Base-by-base conservation (phyloP, 2,888 invertebrate species). In the Gastracanthus pulcherrimus region DNA sequence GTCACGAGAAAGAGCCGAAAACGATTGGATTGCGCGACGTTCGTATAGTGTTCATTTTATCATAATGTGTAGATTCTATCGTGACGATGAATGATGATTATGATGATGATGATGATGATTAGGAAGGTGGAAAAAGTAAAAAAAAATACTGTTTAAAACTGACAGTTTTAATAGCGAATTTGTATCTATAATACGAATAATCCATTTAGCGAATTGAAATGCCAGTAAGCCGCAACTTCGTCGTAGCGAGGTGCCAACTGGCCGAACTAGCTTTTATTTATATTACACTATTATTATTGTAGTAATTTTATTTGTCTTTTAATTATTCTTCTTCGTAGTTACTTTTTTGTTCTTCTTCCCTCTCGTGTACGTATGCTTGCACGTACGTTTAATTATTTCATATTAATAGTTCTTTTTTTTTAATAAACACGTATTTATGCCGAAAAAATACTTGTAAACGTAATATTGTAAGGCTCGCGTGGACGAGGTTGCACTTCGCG, bases 121-220 rank as follows among this genome's bases (percentile, higher is more conserved):
- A 67, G 0, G n/a, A 1, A 45, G 13, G n/a, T 16, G 70, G 58
- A 62, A 83, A 77, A 67, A 77, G 58, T 74, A 80, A 80, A 84
- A 81, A 81, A 80, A 64, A 74, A 83, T 76, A 83, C 45, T 81
- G 48, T 70, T 70, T 76, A 66, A 76, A 81, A 77, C 72, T 77
- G 69, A 81, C 67, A 81, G 58, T 72, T 81, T 81, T 81, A 81
- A 81, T 81, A 77, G 81, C 41, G 31, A 81, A 81, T 81, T 81
- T 81, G 51, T 81, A 81, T 69, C 34, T 81, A 80, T 66, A 77
- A 62, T 31, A 51, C 41, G 36, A 77, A 77, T 71, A 67, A 77
- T 69, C 51, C 66, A 76, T 60, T 64, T 81, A 81, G 77, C 34
- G 51, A 81, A 77, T 81, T 81, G 34, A 81, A 81, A 72, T 77